Base-by-base conservation (phyloP, 1,140 invertebrate genomes). In the Antheraea pernyi region DNA sequence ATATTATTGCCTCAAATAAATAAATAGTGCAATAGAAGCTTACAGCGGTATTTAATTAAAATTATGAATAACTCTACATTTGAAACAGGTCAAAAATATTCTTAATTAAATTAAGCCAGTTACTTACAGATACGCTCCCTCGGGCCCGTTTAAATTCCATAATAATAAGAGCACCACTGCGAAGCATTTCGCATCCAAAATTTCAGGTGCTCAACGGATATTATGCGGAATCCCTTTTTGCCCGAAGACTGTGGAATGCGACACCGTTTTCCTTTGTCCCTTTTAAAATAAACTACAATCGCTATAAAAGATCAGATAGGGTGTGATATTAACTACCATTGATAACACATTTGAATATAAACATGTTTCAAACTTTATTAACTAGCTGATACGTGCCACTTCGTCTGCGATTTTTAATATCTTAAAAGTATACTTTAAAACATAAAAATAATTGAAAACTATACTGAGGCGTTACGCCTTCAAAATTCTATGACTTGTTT, bases 201-300 rank as follows among this genome's bases (percentile, higher is more conserved):
- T 63, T 63, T 63, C 37, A 11, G 61, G 46, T 53, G 46, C 37
- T 63, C 30, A 16, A 63, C 8, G 61, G 22, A 53, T 36, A 63
- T 63, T 36, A 63, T 36, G 61, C 61, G 61, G 30, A 36, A 36
- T 63, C 16, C 61, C 61, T 13, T 63, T 63, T 37, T 63, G 19
- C 8, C 30, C 59, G 19, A 19, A 22, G 19, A 61, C 59, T 9
- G 5, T n/a, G 46, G 16, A 53, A 53, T 11, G 46, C 13, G 46
- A 53, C 46, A 53, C 11, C 13, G 46, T 53, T 53, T 16, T 53
- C 46, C 46, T 53, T 53, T 53, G 16, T 53, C 46, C 16, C 16
- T 53, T 53, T n/a, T 53, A n/a, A 53, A 16, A 53, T 53, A 16
- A 53, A 16, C 11, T 53, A 53, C 46, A 53, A 11, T 53, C 46